These are phyloP conservation scores for Larimichthys polyactis DNA, from an alignment of 2,113 vertebrate genomes.

Conservation along the genomic window DNA sequence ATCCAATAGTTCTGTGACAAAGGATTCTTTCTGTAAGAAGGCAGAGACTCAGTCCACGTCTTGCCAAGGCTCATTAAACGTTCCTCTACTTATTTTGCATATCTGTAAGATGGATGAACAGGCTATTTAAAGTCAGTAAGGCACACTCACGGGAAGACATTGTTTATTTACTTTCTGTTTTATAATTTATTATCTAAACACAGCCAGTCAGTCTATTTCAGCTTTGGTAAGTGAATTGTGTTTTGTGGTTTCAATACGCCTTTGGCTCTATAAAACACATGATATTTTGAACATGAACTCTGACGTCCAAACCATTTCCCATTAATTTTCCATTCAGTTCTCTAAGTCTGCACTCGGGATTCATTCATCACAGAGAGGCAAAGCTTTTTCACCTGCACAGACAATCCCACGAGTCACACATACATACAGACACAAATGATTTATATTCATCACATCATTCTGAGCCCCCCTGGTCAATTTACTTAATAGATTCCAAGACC, in stretches of 20 bases:
- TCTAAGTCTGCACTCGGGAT: constrained; percentile 39
- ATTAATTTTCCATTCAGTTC: constrained; percentile 61
- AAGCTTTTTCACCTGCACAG: constrained; percentile 32
- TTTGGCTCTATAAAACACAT: neutral
- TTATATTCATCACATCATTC: constrained; percentile 55
- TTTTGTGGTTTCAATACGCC: constrained; percentile 1
- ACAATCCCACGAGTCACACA: constrained; percentile 35
- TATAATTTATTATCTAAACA: constrained; percentile 2
- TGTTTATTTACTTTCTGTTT: constrained; percentile 24
- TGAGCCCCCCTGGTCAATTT: constrained; percentile 24
- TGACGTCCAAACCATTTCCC: constrained; percentile 37
- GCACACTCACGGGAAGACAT: constrained; percentile 1
- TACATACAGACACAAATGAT: constrained; percentile 26
- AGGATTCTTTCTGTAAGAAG: neutral
- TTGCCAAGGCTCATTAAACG: constrained; percentile 31
- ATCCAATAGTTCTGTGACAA: neutral
- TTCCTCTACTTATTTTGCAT: constrained; percentile 25
- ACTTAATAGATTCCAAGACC: constrained; percentile 49
- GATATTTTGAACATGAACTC: constrained; percentile 47
- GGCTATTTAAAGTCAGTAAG: neutral
- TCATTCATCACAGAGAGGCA: constrained; percentile 63
- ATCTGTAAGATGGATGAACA: constrained; percentile 31
- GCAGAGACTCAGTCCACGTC: neutral
- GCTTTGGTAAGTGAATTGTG: neutral
- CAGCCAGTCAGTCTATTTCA: neutral